phyloP scores from a whole-genome alignment of 2,797 vertebrate species.

The Coilia nasus region DNA sequence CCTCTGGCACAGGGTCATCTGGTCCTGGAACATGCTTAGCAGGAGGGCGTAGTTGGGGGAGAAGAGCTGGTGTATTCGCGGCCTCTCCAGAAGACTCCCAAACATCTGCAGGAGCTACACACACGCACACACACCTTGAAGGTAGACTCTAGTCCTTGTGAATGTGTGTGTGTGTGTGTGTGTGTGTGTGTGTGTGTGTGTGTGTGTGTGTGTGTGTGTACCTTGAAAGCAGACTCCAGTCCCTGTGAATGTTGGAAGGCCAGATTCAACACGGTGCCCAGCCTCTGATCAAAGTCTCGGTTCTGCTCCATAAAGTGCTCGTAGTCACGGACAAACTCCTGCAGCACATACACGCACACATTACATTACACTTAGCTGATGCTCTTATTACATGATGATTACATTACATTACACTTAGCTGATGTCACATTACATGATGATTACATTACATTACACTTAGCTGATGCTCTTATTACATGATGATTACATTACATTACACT shows the following conservation, averaged over 20 bases:
- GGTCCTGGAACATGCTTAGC: slow-evolving; percentile 74
- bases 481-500: no score
- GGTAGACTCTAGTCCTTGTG: slow-evolving; percentile 74
- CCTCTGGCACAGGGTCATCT: slow-evolving; percentile 73
- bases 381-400: no score
- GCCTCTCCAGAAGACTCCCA: slow-evolving; percentile 74
- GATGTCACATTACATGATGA: no score
- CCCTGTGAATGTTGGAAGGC: slow-evolving; percentile 80
- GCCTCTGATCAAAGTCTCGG: slow-evolving; percentile 80
- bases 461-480: no score
- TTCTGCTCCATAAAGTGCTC: slow-evolving; percentile 76
- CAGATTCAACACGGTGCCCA: slow-evolving; percentile 81
- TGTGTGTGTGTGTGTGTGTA: slow-evolving; percentile 45
- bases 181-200: neutral
- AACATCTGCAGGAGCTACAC: slow-evolving; percentile 73
- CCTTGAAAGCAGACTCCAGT: slow-evolving; percentile 78
- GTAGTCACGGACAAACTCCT: slow-evolving; percentile 78
- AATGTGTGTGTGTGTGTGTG: slow-evolving; percentile 55
- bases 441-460: no score
- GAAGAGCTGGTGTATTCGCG: slow-evolving; percentile 70
- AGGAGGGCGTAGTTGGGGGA: slow-evolving; percentile 71
- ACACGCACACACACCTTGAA: slow-evolving; percentile 66
- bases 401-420: no score
- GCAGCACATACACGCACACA: slow-evolving; percentile 48
- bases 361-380: no score